Evolutionary conservation across 2,113 vertebrate genomes (phyloP), one percentile per base, ranked within the genome.

Genomic region (Channa maculata): DNA sequence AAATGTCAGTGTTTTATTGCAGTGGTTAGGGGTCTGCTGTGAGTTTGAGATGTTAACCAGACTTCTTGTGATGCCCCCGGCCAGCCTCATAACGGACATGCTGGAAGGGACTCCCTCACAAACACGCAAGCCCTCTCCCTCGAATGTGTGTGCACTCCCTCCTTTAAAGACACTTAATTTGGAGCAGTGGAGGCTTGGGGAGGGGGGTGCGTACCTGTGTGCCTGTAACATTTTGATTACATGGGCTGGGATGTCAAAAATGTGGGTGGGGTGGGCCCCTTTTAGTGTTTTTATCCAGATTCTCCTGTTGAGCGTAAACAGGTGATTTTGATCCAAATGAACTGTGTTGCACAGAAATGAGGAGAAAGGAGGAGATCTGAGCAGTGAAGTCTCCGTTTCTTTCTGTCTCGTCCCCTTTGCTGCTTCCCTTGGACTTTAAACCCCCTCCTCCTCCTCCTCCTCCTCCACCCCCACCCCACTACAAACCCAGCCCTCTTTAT

Each of bases 271-370:
- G 90, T 93, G 93, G 94, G 93, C 90, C 92, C 94, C 95, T 92
- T 92, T 93, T 87, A 71, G 79, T 85, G 75, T 89, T 89, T 86
- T 82, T 86, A 86, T 24, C 24, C 24, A 65, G 92, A 93, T 95
- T 90, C 95, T 92, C 57, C 92, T 93, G 85, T 94, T 90, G 92
- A 86, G 87, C 89, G 91, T 90, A 93, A 92, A 94, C 84, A 66
- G 88, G 93, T 91, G 94, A 93, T 93, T 85, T 93, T 83, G 90
- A 92, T 91, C 89, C 87, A 90, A 92, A 92, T 89, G 84, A 90
- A 95, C 95, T 95, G 94, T 91, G 91, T 91, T 91, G 91, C 90
- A 93, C 94, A 94, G 92, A 91, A 90, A 79, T 69, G 89, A 91
- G 91, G 89, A 62, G 79, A 88, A 82, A 79, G 67, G 71, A 76